Conservation (phyloP, 2,797 vertebrate species). For the Salmo trutta region DNA sequence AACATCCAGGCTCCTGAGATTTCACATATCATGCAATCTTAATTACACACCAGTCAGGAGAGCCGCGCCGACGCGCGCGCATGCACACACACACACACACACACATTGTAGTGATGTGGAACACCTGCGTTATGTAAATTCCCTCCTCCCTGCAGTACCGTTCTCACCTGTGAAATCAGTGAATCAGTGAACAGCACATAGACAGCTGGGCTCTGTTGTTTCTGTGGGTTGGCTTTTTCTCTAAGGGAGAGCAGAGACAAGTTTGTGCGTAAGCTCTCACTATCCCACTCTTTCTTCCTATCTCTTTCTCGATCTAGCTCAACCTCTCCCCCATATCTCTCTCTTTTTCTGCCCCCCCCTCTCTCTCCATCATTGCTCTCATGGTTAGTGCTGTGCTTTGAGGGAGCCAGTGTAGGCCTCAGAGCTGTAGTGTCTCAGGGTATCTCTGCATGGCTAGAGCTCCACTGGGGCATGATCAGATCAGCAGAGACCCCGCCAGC, state of each 20-base stretch:
- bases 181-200: slow-evolving; percentile 43
- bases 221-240: slow-evolving; percentile 9
- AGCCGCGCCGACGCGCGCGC: slow-evolving; percentile 50
- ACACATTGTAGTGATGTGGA: neutral
- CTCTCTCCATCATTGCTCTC: slow-evolving; percentile 9
- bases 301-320: neutral
- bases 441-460: slow-evolving; percentile 37
- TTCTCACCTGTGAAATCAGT: slow-evolving; percentile 52
- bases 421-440: neutral
- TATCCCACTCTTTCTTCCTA: neutral
- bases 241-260: neutral
- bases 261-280: neutral
- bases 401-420: slow-evolving; percentile 15
- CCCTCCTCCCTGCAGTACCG: slow-evolving; percentile 29
- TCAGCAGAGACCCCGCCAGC: slow-evolving; percentile 61
- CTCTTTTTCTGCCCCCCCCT: slow-evolving; percentile 11
- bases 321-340: slow-evolving; percentile 3
- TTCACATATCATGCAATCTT: slow-evolving; percentile 71
- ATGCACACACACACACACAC: slow-evolving; percentile 10
- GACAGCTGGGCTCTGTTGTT: slow-evolving; percentile 54
- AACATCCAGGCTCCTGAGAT: slow-evolving; percentile 63
- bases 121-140: slow-evolving; percentile 13
- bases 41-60: slow-evolving; percentile 68
- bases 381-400: neutral
- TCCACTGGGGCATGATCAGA: slow-evolving; percentile 30